These are phyloP conservation scores for Drosophila borealis DNA, from an alignment of 2,888 invertebrate species.

Conservation along the genomic window DNA sequence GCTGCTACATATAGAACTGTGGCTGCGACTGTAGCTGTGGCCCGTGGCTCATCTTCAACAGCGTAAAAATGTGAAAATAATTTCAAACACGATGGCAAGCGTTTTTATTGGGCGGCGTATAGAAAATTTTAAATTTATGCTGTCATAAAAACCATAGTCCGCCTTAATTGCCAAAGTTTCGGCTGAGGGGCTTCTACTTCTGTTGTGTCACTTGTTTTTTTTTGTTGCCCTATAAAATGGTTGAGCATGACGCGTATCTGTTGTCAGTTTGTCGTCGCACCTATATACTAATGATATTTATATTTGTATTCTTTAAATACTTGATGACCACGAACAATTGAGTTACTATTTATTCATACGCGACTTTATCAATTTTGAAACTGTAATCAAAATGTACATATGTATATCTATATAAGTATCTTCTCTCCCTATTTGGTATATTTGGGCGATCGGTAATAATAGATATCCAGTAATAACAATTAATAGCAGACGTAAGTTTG, in stretches of 20 bases:
- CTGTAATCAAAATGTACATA: no score
- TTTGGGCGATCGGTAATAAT: no score
- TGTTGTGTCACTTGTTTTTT: slow-evolving; percentile 31
- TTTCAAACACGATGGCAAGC: slow-evolving; percentile 54
- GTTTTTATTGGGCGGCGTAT: slow-evolving; percentile 65
- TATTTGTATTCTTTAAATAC: no score
- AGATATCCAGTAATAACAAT: no score
- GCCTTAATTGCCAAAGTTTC: slow-evolving; percentile 79
- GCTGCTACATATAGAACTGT: slow-evolving; percentile 22
- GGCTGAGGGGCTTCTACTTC: slow-evolving; percentile 36
- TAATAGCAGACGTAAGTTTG: no score
- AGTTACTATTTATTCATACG: no score
- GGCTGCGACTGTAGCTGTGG: slow-evolving; percentile 10
- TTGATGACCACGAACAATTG: no score
- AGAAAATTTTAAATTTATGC: slow-evolving; percentile 77
- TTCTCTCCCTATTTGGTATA: no score
- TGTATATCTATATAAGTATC: no score
- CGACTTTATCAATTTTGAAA: no score
- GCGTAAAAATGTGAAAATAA: slow-evolving; percentile 52
- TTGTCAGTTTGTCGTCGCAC: neutral
- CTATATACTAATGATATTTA: neutral
- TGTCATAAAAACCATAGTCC: slow-evolving; percentile 79
- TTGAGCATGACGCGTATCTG: neutral
- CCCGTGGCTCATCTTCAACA: slow-evolving; percentile 34
- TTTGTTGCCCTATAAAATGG: slow-evolving; percentile 2